These are phyloP conservation scores for Clarias batrachus DNA, from an alignment of 2,113 vertebrate species.

Conservation along the genomic window DNA sequence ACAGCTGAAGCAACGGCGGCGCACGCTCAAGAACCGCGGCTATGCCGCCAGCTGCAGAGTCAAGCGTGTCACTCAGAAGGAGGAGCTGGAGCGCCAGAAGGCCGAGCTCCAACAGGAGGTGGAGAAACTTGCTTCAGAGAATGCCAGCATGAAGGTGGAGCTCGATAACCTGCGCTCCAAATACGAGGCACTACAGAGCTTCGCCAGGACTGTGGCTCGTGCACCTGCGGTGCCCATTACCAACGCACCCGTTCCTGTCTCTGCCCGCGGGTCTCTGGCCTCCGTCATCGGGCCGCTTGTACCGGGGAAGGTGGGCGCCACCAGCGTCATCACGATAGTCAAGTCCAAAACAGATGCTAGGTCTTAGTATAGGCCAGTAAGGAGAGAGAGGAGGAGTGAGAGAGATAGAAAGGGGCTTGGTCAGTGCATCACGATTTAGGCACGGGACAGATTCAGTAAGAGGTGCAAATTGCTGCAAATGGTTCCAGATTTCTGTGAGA, in stretches of 20 bases:
- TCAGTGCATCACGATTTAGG: constrained; percentile 53
- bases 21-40: constrained; percentile 95
- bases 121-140: constrained; percentile 95
- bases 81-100: constrained; percentile 98
- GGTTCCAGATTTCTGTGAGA: constrained; percentile 5
- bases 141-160: constrained; percentile 94
- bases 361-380: constrained; percentile 78
- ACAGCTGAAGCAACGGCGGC: constrained; percentile 93
- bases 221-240: constrained; percentile 83
- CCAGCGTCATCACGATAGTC: constrained; percentile 98
- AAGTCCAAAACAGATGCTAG: constrained; percentile 95
- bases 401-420: constrained; percentile 24
- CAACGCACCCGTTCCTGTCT: constrained; percentile 66
- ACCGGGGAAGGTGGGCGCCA: constrained; percentile 92
- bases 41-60: constrained; percentile 96
- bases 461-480: constrained; percentile 11
- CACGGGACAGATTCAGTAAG: constrained; percentile 22
- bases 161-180: constrained; percentile 95
- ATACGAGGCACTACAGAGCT: constrained; percentile 97
- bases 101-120: constrained; percentile 95
- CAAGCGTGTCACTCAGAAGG: constrained; percentile 96
- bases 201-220: constrained; percentile 93
- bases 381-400: not conserved
- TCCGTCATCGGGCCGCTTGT: constrained; percentile 87
- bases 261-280: constrained; percentile 79